Base-by-base conservation (phyloP, 2,888 invertebrate species). In the Loripinus fragilis region DNA sequence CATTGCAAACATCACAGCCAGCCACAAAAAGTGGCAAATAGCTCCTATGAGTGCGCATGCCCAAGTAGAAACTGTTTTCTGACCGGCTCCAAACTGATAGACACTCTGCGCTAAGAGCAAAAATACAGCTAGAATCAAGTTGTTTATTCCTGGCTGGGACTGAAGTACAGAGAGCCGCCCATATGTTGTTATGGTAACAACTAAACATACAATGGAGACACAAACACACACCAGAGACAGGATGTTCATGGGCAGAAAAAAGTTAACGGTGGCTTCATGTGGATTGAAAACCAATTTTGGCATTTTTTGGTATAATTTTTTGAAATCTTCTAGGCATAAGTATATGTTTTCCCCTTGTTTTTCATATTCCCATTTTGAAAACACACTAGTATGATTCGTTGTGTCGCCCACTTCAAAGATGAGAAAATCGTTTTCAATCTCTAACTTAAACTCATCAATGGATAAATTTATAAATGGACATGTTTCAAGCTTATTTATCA, bases 11-110 rank as follows among this genome's bases (percentile, higher is more conserved):
- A 55, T 28, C 17, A 28, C 20, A 28, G 25, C 3, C 3, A 55
- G 55, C 55, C 55, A 55, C 25, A 55, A 28, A 17, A 55, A 55
- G 17, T 55, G 55, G 28, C 55, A 55, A 3, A 55, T 17, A 25
- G 28, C 55, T 5, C 55, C 55, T 23, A 55, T 55, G 8, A 55
- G 5, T 25, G 28, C 55, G 55, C 55, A 55, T 55, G 55, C 55
- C 55, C 23, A 28, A 2, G 23, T 23, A 28, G 55, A 55, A 3
- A 55, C 8, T 25, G 55, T 28, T 3, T 7, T 55, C n/a, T n/a
- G n/a, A n/a, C n/a, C n/a, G n/a, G n/a, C n/a, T n/a, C n/a, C n/a
- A n/a, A n/a, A n/a, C n/a, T 55, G 55, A 28, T 55, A 55, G 5
- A 55, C 7, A 8, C 5, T 5, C 55, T 55, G 55, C 10, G 55